Evolutionary conservation across 64 coral and sea anemone species (phyloP), one percentile per base, ranked within the genome.

Genomic region (Catalaphyllia jardinei): DNA sequence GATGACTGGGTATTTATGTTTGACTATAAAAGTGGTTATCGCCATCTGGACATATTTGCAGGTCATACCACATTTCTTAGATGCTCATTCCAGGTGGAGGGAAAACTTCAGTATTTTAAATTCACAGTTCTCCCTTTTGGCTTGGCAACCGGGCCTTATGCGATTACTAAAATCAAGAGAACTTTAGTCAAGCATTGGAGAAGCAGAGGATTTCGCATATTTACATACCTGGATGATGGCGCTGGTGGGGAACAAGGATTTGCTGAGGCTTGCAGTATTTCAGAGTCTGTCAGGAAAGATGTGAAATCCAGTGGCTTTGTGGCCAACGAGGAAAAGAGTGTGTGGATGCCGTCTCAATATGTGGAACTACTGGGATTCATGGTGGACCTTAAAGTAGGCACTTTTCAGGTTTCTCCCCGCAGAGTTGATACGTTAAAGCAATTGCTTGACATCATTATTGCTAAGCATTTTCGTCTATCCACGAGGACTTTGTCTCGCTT

Each of bases 181-280:
- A 19, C 72, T 8, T 31, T 86, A 52, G 73, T 86, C 35, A 86
- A 86, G 75, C 74, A 86, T 77, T 92, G 81, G 79, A 54, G 72
- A 61, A 20, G 30, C 18, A 83, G 62, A 62, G 90, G 90, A 46
- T 71, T 77, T 78, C n/a, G n/a, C n/a, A n/a, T n/a, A 19, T 86
- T 92, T 86, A 92, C 73, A 22, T 92, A 92, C 31, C 39, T 92
- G 24, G 90, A 92, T 69, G 81, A 92, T 78, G 88, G 77, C 8
- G 51, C 64, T 54, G 88, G 88, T 30, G 62, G 11, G 4, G 73
- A 92, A 20, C 60, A 63, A 19, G 82, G 25, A 39, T 86, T 50
- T 67, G 59, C 8, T 27, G 71, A 77, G 50, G 81, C 90, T 27
- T 65, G 39, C 0, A 62, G 76, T 27, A 63, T 86, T 17, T 75